Base-by-base conservation (phyloP, 2,113 vertebrate species). In the Semnopithecus entellus region DNA sequence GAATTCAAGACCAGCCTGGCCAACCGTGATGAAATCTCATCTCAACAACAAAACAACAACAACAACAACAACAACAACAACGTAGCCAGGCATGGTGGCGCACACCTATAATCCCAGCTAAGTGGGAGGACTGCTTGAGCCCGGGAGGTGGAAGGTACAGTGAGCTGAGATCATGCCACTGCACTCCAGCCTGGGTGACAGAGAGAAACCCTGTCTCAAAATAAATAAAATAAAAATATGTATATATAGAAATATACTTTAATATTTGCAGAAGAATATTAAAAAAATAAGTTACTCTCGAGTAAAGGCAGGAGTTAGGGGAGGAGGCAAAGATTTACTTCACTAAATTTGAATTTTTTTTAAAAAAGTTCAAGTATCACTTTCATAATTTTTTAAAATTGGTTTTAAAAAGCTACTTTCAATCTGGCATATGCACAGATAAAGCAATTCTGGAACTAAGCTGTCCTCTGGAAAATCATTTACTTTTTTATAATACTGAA, bases 381-480 rank as follows among this genome's bases (percentile, higher is more conserved):
- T n/a, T 79, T 55, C 23, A 66, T 64, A 75, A 38, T 73, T 90
- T 73, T n/a, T 16, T 61, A 89, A 93, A 48, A 48, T 20, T 43
- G 32, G 18, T 80, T 81, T 73, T 16, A 66, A n/a, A 75, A 40
- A 30, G 78, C 38, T 75, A 27, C 10, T 45, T 75, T 73, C 23
- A 38, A 45, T 75, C 16, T 81, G 43, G 12, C 38, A 61, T 43
- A 61, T 52, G 59, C 84, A 18, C 43, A 81, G 30, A 83, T 25
- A 87, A 82, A 94, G 50, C 68, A 88, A 78, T 55, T 43, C 40
- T 88, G n/a, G 13, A 92, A 84, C 22, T 38, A 72, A 79, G 23
- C 20, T 83, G 35, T 72, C 6, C 40, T 13, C 83, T 94, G 78
- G 72, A 61, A 88, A 72, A 73, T 45, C 3, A 68, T 30, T 76